Base-by-base conservation (phyloP, 2,888 invertebrate species). In the Bedellia somnulentella region DNA sequence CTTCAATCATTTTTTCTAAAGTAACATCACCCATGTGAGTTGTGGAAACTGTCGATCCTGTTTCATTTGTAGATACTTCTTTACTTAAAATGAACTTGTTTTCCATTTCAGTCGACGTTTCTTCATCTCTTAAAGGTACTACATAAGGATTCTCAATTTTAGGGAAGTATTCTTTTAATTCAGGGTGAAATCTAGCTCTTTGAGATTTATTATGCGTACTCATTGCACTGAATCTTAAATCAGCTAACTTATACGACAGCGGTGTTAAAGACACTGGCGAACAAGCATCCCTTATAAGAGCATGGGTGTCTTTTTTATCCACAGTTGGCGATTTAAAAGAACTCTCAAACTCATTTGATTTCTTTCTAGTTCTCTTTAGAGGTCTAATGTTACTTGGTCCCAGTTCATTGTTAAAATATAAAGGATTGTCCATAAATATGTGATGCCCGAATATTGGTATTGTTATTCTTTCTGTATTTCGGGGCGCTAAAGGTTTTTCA, bases 1-100 rank as follows among this genome's bases (percentile, higher is more conserved):
- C 82, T 45, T 82, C 80, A 24, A 82, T 82, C 59, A 82, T 78
- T 53, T 63, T 75, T 45, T 82, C 81, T 25, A 83, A 52, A 8
- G 77, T 77, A 1, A 67, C 45, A 42, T 77, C 77, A 3, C 77
- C 77, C 77, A 77, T 77, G 54, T 75, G 67, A 3, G 77, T 73
- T 11, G 76, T 77, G 1, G 77, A 75, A 15, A 75, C 64, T 5
- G 76, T 71, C 8, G 73, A 70, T 37, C 61, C 68, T 2, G 68
- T 57, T 24, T 57, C 55, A 40, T 60, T 63, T 2, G 46, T 47
- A 15, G 55, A 38, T 14, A 64, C 61, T 35, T 68, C 66, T 43
- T 61, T 67, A 9, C 55, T 49, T 31, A 71, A 42, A 29, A 76
- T 70, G 36, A 62, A 75, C 39, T 77, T 77, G 33, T 73, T 77